Evolutionary conservation across 1,140 invertebrate genomes (phyloP).

Genomic region (Cydia amplana): DNA sequence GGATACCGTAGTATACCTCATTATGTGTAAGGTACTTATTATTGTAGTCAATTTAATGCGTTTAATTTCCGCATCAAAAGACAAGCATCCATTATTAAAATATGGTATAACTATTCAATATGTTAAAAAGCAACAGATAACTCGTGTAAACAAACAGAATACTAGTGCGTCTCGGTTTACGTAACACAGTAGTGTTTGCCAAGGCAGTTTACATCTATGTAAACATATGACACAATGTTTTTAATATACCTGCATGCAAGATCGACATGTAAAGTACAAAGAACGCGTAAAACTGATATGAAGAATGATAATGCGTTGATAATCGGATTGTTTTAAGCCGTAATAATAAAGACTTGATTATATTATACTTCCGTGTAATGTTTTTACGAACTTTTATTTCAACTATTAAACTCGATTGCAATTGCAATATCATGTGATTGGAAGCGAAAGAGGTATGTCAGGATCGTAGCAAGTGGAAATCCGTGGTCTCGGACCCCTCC

Average conservation of each 20-base stretch:
- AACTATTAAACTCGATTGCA: too few relatives aligned
- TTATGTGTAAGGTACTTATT: too few relatives aligned
- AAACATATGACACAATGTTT: conserved; percentile 18
- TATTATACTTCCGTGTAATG: background rate
- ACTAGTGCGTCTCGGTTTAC: conserved; percentile 9
- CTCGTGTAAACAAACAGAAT: background rate
- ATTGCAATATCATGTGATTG: too few relatives aligned
- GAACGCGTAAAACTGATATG: background rate
- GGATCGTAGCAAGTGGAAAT: too few relatives aligned
- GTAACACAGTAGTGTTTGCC: background rate
- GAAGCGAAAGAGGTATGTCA: too few relatives aligned
- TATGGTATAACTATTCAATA: conserved; percentile 25
- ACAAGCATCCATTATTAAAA: too few relatives aligned
- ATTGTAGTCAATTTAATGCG: too few relatives aligned
- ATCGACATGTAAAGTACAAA: conserved; percentile 4
- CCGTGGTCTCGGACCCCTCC: too few relatives aligned
- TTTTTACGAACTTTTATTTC: too few relatives aligned
- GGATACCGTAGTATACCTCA: too few relatives aligned
- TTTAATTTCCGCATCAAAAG: too few relatives aligned
- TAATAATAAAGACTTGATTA: background rate
- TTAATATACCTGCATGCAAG: background rate
- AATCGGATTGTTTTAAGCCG: background rate
- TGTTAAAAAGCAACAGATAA: conserved; percentile 16
- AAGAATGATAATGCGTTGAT: background rate
- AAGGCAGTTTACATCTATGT: conserved; percentile 22